Evolutionary conservation across 2,113 vertebrate genomes (phyloP).

Genomic region (Acrocephalus kingi): DNA sequence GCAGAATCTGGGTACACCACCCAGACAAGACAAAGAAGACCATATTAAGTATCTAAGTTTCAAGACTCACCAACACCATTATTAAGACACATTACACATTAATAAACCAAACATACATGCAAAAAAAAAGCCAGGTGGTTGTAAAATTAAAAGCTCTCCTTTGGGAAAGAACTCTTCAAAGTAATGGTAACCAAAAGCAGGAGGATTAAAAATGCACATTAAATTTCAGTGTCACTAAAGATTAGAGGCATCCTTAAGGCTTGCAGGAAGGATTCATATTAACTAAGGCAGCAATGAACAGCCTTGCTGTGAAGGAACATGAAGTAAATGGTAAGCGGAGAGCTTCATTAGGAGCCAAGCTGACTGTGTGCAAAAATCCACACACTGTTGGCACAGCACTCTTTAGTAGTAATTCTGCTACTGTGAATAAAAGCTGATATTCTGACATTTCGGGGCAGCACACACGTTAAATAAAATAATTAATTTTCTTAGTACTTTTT

Average conservation of each 20-base stretch:
- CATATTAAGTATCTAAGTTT: neutral
- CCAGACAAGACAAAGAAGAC: neutral
- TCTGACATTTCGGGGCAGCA: neutral
- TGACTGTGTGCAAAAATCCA: neutral
- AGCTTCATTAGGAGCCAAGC: neutral
- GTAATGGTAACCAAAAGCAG: neutral
- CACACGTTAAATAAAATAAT: neutral
- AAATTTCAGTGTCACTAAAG: neutral
- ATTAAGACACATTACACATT: neutral
- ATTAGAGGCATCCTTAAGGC: neutral
- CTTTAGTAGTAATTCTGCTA: neutral
- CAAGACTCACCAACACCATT: neutral
- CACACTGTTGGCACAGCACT: neutral
- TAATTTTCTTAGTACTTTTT: neutral
- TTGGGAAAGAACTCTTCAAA: neutral
- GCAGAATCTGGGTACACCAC: neutral
- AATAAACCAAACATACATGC: neutral
- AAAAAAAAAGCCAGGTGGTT: neutral
- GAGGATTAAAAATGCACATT: neutral
- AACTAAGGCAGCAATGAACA: neutral
- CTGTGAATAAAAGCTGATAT: conserved; percentile 1
- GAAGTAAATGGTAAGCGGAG: neutral
- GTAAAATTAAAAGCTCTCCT: neutral
- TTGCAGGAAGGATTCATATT: neutral
- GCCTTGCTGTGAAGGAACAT: neutral